Evolutionary conservation across 2,113 vertebrate genomes (phyloP).

Genomic region (Daboia siamensis): DNA sequence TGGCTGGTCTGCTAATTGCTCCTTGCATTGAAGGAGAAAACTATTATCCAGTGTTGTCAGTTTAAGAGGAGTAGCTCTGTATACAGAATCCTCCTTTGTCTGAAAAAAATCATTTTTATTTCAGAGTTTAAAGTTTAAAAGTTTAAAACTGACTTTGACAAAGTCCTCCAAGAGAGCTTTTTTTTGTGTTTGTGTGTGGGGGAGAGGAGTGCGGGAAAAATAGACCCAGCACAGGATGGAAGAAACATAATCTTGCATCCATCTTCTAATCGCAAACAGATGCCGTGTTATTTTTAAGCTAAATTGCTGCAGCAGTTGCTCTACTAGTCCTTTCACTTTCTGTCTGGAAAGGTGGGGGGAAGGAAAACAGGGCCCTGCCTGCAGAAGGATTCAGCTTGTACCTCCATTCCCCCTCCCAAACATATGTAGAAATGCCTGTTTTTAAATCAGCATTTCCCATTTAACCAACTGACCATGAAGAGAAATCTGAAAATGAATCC

Average conservation of each 20-base stretch:
- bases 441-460: conserved; percentile 30
- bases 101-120: background rate
- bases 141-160: background rate
- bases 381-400: background rate
- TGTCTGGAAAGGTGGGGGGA: background rate
- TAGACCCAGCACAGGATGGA: background rate
- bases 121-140: background rate
- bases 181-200: too few relatives aligned
- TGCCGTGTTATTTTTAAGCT: conserved; percentile 2
- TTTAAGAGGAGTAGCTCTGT: background rate
- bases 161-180: background rate
- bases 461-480: conserved; percentile 19
- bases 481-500: conserved; percentile 18
- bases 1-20: background rate
- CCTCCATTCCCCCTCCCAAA: background rate
- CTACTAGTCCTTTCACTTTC: background rate
- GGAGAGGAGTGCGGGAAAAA: background rate
- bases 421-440: background rate
- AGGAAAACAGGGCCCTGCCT: background rate
- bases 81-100: background rate
- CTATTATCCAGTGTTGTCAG: background rate
- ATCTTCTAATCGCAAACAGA: background rate
- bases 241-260: background rate
- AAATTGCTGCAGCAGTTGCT: background rate
- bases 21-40: background rate